Conservation (phyloP, 2,888 invertebrate species). For the Rambutsinella grinnellia region DNA sequence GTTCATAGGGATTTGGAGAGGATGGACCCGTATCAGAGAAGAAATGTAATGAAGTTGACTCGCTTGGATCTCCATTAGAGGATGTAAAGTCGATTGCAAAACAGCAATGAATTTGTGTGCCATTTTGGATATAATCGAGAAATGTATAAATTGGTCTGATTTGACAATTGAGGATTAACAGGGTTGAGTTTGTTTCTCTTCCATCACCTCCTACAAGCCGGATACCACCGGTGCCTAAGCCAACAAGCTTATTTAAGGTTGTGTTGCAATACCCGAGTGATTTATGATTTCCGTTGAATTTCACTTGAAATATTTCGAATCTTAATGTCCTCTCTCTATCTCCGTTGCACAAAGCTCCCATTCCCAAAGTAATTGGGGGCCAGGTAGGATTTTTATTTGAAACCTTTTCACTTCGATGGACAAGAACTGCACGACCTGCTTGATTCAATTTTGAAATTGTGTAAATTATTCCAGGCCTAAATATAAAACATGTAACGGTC, state of each 20-base stretch:
- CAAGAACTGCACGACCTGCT: conserved; percentile 67
- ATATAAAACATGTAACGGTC: neutral
- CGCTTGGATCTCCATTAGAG: conserved; percentile 69
- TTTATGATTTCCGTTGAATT: conserved; percentile 55
- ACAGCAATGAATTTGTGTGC: conserved; percentile 71
- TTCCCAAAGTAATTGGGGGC: conserved; percentile 71
- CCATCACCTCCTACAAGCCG: conserved; percentile 58
- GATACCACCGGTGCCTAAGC: conserved; percentile 43
- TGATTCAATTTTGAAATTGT: conserved; percentile 73
- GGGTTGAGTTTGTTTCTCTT: conserved; percentile 51
- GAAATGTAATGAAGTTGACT: conserved; percentile 64
- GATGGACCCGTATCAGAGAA: conserved; percentile 50
- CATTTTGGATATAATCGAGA: conserved; percentile 74
- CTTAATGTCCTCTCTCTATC: conserved; percentile 52
- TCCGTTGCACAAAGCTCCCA: conserved; percentile 72
- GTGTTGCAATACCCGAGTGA: conserved; percentile 44
- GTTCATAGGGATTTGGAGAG: conserved; percentile 69
- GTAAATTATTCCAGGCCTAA: conserved; percentile 62
- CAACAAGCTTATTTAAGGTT: conserved; percentile 51
- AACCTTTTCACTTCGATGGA: neutral
- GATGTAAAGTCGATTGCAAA: conserved; percentile 72
- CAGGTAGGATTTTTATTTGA: conserved; percentile 71
- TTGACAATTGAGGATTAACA: conserved; percentile 52
- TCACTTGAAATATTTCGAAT: conserved; percentile 52
- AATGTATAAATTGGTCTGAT: conserved; percentile 70